Base-by-base conservation (phyloP, 2,888 invertebrate genomes). In the Galeruca laticollis region DNA sequence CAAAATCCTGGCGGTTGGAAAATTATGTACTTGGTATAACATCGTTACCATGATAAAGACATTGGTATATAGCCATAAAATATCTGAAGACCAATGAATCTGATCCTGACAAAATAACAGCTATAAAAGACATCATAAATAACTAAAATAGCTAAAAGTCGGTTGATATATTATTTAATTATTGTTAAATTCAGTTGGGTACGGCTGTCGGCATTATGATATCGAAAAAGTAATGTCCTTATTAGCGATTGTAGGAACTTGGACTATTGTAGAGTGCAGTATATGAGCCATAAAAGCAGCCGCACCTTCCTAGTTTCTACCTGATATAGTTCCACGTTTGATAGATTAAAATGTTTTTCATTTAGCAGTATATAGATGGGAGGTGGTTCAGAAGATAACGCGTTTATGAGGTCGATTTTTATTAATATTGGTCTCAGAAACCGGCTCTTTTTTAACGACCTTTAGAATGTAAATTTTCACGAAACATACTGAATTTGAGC, bases 281-380 rank as follows among this genome's bases (percentile, higher is more conserved):
- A 81, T 82, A 82, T 78, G 81, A 79, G 82, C 82, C 75, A 83
- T 84, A 84, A 84, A 84, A 82, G 80, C 80, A 78, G 80, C 78
- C 84, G 81, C 82, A 79, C 77, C 76, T 74, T 73, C 70, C 4
- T 26, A 8, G 9, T 71, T 73, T 78, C 77, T 79, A 79, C 78
- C 74, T 77, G 81, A 81, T 82, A 81, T 79, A 78, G 62, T 71
- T 78, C 70, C 77, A 71, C 76, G 77, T 81, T 80, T 80, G 82
- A 79, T 81, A 79, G 79, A 83, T 82, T 82, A 81, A 82, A 83
- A 79, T 76, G 80, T 77, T 76, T 54, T 63, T 59, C 49, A 63
- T 52, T 57, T 69, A 71, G 73, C 68, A 68, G 70, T 73, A 71
- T 57, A 54, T 13, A 26, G n/a, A 51, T 65, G 56, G 70, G 21